Evolutionary conservation across 1,140 invertebrate species (phyloP), one percentile per base, ranked within the genome.

Genomic region (Meloidogyne exigua): DNA sequence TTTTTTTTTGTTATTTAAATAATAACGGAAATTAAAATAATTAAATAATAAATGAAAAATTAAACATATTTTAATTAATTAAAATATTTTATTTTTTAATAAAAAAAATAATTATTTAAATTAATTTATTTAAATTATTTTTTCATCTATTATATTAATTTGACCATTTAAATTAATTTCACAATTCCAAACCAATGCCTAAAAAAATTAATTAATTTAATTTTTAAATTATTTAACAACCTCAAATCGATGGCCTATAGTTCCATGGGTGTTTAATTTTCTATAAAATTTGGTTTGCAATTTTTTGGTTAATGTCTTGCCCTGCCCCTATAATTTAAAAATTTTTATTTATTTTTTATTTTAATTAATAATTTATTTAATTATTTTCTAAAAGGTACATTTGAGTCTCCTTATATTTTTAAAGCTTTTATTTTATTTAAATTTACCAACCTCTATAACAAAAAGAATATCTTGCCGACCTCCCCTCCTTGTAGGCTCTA

Each of bases 211-310:
- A 21, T 66, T 32, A 9, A 21, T 66, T 28, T 23, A 25, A 66
- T 26, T 66, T 66, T 28, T 36, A 5, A 10, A 44, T 71, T 78
- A 75, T 21, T 28, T 21, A 18, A 75, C 15, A 15, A 23, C 39
- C 25, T 82, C 80, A 63, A 81, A 42, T 36, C 80, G 77, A 28
- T 81, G 80, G 1, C 80, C 80, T 63, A 64, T 81, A 11, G 66
- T 80, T 15, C 81, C 80, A 69, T 82, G 80, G 25, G 67, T 25
- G 44, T 82, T 21, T 12, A 49, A 68, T 44, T 70, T 49, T 26
- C 44, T 44, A 68, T 81, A 81, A 68, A 81, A 81, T 69, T 81
- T 81, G 11, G 80, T 78, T 68, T 81, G 80, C 26, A 81, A 25
- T 25, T 68, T 81, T 66, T 81, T 32, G 13, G 28, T 78, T 2